Evolutionary conservation across 2,797 vertebrate genomes (phyloP).

Genomic region (Ctenochaetus hawaiiensis): DNA sequence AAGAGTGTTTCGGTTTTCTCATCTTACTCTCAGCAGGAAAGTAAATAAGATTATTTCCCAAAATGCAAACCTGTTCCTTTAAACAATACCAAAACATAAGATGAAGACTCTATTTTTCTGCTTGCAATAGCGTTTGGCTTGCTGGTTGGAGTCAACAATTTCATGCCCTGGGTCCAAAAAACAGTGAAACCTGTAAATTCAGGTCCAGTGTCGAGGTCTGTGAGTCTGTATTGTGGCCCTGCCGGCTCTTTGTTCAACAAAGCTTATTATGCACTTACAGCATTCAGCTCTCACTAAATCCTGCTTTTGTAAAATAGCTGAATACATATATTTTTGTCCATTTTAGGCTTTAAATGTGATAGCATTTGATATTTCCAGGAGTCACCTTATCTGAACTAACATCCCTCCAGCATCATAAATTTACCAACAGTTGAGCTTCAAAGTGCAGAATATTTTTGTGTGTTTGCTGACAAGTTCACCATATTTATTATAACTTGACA

Average conservation of each 20-base stretch:
- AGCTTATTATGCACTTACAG: constrained; percentile 17
- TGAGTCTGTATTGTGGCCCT: constrained; percentile 16
- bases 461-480: not conserved
- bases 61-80: too few relatives aligned
- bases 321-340: constrained; percentile 28
- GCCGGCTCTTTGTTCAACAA: constrained; percentile 45
- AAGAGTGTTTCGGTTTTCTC: too few relatives aligned
- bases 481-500: not conserved
- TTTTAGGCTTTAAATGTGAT: constrained; percentile 22
- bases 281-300: constrained; percentile 36
- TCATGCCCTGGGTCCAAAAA: not conserved
- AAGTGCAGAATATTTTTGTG: not conserved
- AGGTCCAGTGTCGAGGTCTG: constrained; percentile 14
- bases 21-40: too few relatives aligned
- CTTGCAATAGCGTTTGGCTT: not conserved
- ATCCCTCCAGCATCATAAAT: not conserved
- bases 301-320: constrained; percentile 32
- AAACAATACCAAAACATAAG: not conserved
- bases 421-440: not conserved
- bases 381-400: constrained; percentile 13
- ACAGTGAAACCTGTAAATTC: constrained; percentile 18
- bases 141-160: constrained; percentile 6
- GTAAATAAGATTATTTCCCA: too few relatives aligned
- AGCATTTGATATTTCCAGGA: constrained; percentile 28
- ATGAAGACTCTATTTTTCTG: not conserved